These are phyloP conservation scores for Mesoclemmys tuberculata DNA, from an alignment of 2,113 vertebrate species.

Conservation along the genomic window DNA sequence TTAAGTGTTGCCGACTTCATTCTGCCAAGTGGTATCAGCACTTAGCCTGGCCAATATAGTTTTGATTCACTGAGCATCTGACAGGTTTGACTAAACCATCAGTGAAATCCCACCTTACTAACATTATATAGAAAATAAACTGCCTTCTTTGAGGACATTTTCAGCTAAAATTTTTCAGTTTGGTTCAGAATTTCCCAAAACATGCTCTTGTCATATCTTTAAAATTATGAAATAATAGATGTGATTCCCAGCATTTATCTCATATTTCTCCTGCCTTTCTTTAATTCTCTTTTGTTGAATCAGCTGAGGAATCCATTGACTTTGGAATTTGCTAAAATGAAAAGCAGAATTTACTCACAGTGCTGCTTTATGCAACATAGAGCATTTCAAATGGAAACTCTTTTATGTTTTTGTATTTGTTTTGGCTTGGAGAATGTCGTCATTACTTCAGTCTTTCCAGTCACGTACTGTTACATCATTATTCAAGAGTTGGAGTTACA, in stretches of 20 bases:
- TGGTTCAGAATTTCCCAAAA: not conserved
- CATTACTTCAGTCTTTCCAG: not conserved
- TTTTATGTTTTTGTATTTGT: slow-evolving; percentile 30
- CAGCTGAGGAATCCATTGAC: not conserved
- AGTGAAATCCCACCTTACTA: not conserved
- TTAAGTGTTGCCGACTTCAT: not conserved
- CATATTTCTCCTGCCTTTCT: not conserved
- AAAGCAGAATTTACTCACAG: slow-evolving; percentile 2
- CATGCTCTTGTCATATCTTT: not conserved
- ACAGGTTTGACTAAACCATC: not conserved
- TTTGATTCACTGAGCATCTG: not conserved
- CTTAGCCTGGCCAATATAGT: not conserved
- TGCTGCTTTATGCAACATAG: not conserved
- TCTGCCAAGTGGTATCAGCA: not conserved
- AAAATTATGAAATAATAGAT: not conserved
- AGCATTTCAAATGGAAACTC: not conserved
- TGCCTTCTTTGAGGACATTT: not conserved
- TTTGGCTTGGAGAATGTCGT: not conserved
- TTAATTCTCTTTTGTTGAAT: not conserved
- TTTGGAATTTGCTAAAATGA: not conserved
- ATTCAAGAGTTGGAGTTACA: slow-evolving; percentile 24
- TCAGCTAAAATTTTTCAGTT: not conserved
- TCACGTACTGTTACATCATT: not conserved
- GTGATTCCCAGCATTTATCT: not conserved
- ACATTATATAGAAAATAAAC: not conserved